Conservation (phyloP, 2,888 invertebrate species). For the Rosalia funebris region DNA sequence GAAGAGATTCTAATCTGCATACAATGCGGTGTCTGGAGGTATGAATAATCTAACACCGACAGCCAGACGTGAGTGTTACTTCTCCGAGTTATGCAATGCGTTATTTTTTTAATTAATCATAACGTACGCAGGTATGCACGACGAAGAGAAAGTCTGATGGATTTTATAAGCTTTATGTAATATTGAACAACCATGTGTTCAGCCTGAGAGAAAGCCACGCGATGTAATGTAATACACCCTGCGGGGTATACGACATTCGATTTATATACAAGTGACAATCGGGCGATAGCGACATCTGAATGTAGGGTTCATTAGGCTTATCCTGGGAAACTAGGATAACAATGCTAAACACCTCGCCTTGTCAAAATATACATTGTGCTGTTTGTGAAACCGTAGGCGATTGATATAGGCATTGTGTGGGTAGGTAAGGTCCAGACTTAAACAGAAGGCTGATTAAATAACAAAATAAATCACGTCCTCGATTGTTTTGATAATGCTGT, state of each 20-base stretch:
- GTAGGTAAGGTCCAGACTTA: no score
- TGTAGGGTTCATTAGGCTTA: no score
- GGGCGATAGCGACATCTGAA: no score
- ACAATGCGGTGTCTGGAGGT: conserved; percentile 11
- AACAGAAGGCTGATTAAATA: no score
- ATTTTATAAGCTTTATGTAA: conserved; percentile 31
- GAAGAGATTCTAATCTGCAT: conserved; percentile 9
- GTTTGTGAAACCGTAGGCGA: no score
- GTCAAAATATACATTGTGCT: no score
- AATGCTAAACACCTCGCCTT: no score
- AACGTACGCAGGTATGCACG: conserved; percentile 14
- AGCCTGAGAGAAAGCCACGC: conserved; percentile 10
- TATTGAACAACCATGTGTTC: conserved; percentile 16
- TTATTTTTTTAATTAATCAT: conserved; percentile 20
- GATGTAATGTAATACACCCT: background rate
- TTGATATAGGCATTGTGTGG: no score
- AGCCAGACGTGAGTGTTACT: conserved; percentile 11
- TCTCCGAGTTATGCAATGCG: conserved; percentile 9
- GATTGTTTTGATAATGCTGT: no score
- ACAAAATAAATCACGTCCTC: no score
- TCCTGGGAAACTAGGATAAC: no score
- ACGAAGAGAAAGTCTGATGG: conserved; percentile 28
- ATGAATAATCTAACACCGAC: conserved; percentile 4
- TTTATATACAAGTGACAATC: no score
- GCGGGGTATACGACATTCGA: background rate